These are phyloP conservation scores for Scaptomyza hsui DNA, from an alignment of 1,140 invertebrate genomes.

Conservation along the genomic window DNA sequence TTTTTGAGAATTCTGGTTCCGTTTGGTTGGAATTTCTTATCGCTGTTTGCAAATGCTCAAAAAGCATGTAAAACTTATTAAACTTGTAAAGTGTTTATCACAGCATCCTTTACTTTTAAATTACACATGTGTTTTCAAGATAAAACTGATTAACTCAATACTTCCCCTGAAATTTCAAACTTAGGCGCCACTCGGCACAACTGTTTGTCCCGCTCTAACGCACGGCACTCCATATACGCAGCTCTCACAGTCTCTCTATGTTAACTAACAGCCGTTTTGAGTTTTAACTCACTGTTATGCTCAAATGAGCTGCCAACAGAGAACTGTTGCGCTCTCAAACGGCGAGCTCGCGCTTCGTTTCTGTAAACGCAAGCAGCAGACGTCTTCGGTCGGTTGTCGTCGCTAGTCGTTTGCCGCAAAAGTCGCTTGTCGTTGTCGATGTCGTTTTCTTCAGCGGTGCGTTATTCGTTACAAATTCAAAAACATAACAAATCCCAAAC, in stretches of 20 bases:
- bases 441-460: conserved; percentile 11
- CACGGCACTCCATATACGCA: conserved; percentile 23
- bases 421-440: not conserved
- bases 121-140: no score
- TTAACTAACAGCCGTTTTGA: conserved; percentile 27
- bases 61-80: not conserved
- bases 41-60: not conserved
- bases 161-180: conserved; percentile 28
- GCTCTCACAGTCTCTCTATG: not conserved
- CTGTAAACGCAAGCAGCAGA: conserved; percentile 28
- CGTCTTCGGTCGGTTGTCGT: conserved; percentile 38
- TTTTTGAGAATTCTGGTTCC: no score
- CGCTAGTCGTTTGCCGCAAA: not conserved
- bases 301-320: conserved; percentile 22
- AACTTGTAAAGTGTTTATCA: not conserved
- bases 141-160: not conserved
- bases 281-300: conserved; percentile 33
- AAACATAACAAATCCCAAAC: conserved; percentile 51
- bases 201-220: conserved; percentile 33
- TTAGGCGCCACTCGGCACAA: conserved; percentile 43
- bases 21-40: not conserved
- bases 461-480: conserved; percentile 71
- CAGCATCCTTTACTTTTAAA: not conserved
- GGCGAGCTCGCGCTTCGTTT: not conserved
- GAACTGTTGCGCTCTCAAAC: conserved; percentile 1